Base-by-base conservation (phyloP, 2,797 vertebrate genomes). In the Notoglanidium macrostoma region DNA sequence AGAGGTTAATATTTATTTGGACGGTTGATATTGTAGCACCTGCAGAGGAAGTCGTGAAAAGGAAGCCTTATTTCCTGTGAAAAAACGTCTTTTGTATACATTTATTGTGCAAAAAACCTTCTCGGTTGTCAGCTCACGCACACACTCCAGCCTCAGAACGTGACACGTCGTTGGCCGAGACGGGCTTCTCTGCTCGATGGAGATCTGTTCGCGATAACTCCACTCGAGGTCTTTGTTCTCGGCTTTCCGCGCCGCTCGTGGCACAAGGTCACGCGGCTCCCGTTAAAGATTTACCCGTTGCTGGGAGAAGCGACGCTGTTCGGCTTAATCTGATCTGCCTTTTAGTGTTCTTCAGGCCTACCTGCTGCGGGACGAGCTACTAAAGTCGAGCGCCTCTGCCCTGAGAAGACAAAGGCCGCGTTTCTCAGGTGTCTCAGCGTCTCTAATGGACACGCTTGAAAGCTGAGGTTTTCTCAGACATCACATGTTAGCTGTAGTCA, bases 11-110 rank as follows among this genome's bases (percentile, higher is more conserved):
- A 90, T 91, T 88, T 89, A 88, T 90, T 90, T 86, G 80, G 85
- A 89, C 76, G 84, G 90, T 70, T 35, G 40, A 88, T 91, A 91
- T 89, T 91, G 70, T 87, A 88, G 87, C 96, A 96, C 94, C 95
- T 96, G 95, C 94, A 92, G 92, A 95, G 95, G 94, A 96, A 96
- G 94, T 95, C 90, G 89, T 91, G 78, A 92, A 90, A 94, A 92
- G 94, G 94, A 96, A 95, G 93, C 93, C 89, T 92, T 67, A 90
- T 95, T 95, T 96, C 94, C 95, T 95, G 93, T 93, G 85, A 85
- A 90, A 92, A 91, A 91, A 92, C 85, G 89, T 85, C 63, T 83
- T 77, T 77, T 77, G 26, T 81, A 6, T 61, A 10, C 8, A n/a
- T 81, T 81, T 81, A 17, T 63, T 81, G 23, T 46, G 35, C 12